Base-by-base conservation (phyloP, 2,888 invertebrate species). In the Pristionchus arcanus region DNA sequence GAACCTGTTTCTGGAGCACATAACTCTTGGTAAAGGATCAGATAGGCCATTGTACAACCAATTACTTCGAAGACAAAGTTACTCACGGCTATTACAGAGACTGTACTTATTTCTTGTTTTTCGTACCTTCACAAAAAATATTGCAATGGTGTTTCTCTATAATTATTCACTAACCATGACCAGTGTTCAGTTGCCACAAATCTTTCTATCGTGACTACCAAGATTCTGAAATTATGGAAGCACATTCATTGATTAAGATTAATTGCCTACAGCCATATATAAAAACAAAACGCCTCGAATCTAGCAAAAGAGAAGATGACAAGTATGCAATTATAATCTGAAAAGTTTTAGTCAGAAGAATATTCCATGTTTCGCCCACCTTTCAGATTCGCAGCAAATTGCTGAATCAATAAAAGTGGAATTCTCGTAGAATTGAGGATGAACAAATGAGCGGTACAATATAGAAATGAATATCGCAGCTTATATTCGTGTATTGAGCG, bases 121-220 rank as follows among this genome's bases (percentile, higher is more conserved):
- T 74, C 74, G 74, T 74, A 74, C 74, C 74, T 74, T 1, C 28
- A 31, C 71, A 34, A 34, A 34, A 13, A 34, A 11, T 34, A 9
- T 34, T 34, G 9, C 31, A 13, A 5, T 31, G 21, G 42, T 9
- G 42, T 42, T 74, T 3, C 7, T 68, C 16, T 2, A 68, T 4
- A 74, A 25, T 37, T 5, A 74, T 74, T 37, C 37, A 42, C 74
- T 74, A 9, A 74, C 74, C 74, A 74, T 25, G 74, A 74, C 74
- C 74, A 74, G 21, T 37, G 37, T 74, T 37, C 15, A 7, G 74
- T 74, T 5, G 74, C 74, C 37, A 74, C 74, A 19, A 74, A 31
- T 21, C 74, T 37, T 42, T 74, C 74, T 13, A 74, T 42, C 2
- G 74, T 74, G 5, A 74, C 25, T 42, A 31, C 37, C 4, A 74